phyloP scores from a whole-genome alignment of 1,140 invertebrate species.

The Penaeus indicus region DNA sequence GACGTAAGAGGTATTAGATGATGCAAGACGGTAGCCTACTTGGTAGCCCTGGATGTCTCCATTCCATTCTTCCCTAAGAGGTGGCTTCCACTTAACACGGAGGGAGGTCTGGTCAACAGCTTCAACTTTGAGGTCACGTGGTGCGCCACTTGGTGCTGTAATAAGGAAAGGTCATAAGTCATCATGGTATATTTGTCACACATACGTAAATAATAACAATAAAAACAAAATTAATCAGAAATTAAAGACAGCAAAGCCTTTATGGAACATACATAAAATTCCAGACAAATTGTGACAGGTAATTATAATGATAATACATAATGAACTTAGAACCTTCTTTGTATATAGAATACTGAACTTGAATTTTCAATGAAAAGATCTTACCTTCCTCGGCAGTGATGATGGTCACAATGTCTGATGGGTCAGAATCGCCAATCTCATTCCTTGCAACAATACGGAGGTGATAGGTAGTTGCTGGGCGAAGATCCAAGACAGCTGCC shows the following conservation, averaged over 20 bases:
- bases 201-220: neutral
- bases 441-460: slow-evolving; percentile 94
- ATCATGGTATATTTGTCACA: neutral
- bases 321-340: neutral
- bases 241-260: neutral
- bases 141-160: slow-evolving; percentile 82
- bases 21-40: slow-evolving; percentile 89
- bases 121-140: slow-evolving; percentile 83
- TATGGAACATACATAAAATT: too few relatives aligned
- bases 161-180: slow-evolving; percentile 46
- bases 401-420: slow-evolving; percentile 92
- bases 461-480: slow-evolving; percentile 93
- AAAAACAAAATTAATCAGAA: neutral
- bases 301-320: too few relatives aligned
- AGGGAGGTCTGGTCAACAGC: slow-evolving; percentile 93
- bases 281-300: too few relatives aligned
- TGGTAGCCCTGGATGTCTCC: slow-evolving; percentile 81
- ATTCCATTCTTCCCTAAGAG: slow-evolving; percentile 90
- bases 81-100: slow-evolving; percentile 94
- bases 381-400: slow-evolving; percentile 92
- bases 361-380: slow-evolving; percentile 27
- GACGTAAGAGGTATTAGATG: slow-evolving; percentile 89
- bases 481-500: slow-evolving; percentile 88
- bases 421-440: slow-evolving; percentile 90
- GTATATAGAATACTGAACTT: neutral